Evolutionary conservation across 2,797 vertebrate species (phyloP).

Genomic region (Tokudaia tokunoshimensis): DNA sequence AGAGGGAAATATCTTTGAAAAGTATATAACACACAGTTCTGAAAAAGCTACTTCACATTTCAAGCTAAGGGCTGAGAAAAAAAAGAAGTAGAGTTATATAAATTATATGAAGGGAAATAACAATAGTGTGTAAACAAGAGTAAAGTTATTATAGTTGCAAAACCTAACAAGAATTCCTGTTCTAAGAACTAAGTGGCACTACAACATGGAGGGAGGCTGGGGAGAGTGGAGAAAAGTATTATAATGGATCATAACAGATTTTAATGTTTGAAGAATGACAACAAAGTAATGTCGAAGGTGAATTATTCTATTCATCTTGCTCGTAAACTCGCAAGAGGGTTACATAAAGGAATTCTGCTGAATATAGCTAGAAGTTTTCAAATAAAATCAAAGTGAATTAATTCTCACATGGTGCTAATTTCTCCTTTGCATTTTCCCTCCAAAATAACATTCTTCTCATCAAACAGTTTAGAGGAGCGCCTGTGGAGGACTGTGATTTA

Average conservation of each 20-base stretch:
- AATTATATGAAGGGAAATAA: slow-evolving; percentile 38
- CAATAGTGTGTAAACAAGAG: not conserved
- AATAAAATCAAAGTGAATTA: slow-evolving; percentile 77
- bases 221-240: not conserved
- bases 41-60: not conserved
- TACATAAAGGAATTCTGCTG: slow-evolving; percentile 54
- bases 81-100: slow-evolving; percentile 22
- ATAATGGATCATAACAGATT: slow-evolving; percentile 72
- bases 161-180: not conserved
- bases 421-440: slow-evolving; percentile 73
- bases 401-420: slow-evolving; percentile 64
- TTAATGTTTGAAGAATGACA: slow-evolving; percentile 73
- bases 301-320: slow-evolving; percentile 15
- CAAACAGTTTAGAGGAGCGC: slow-evolving; percentile 44
- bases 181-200: slow-evolving; percentile 59
- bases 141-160: not conserved
- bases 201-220: not conserved
- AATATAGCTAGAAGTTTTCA: slow-evolving; percentile 67
- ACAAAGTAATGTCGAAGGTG: slow-evolving; percentile 59
- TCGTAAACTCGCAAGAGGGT: slow-evolving; percentile 44
- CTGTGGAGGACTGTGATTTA: slow-evolving; percentile 63
- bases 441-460: slow-evolving; percentile 65
- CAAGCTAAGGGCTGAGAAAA: slow-evolving; percentile 6
- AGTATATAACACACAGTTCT: not conserved
- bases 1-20: not conserved